Percentiles rank a stretch among this genome's conserved stretches.
Evolutionary conservation across 1,140 invertebrate species (phyloP).

Genomic region (Cyphomyrmex costatus): DNA sequence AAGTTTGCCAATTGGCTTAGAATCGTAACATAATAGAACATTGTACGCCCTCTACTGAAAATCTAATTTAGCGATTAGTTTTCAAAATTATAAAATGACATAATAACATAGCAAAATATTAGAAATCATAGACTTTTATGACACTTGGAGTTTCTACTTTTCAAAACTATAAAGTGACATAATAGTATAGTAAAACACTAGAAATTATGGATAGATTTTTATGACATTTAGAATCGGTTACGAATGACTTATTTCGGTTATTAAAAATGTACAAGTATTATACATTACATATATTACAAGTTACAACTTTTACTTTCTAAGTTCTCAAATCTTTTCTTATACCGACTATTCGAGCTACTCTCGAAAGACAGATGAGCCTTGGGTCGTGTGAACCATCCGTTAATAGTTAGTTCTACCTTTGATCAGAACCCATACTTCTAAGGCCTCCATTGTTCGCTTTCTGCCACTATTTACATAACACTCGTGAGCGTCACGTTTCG

Average conservation of each 20-base stretch:
- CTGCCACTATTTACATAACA: slow-evolving; percentile 75
- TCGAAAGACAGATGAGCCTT: not conserved
- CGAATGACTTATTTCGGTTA: not conserved
- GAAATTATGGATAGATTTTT: not conserved
- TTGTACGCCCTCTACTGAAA: not conserved
- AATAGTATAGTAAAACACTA: not conserved
- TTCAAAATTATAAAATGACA: slow-evolving; percentile 9
- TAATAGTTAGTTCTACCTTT: slow-evolving; percentile 63
- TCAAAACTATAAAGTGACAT: not conserved
- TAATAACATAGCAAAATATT: not conserved
- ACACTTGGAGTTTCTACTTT: slow-evolving; percentile 3
- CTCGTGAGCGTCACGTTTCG: slow-evolving; percentile 71
- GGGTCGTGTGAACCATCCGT: not conserved
- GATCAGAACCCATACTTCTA: slow-evolving; percentile 27
- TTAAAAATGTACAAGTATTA: not conserved
- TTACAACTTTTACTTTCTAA: not conserved
- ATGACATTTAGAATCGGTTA: slow-evolving; percentile 6
- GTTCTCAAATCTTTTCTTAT: not conserved
- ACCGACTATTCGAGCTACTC: not conserved
- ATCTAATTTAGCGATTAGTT: not conserved
- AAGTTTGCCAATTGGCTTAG: not conserved
- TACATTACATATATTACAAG: not conserved
- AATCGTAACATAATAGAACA: not conserved
- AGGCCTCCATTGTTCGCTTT: slow-evolving; percentile 25
- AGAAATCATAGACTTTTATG: not conserved